Evolutionary conservation across 2,888 invertebrate species (phyloP), one percentile per base, ranked within the genome.

Genomic region (Stomorhina lunata): DNA sequence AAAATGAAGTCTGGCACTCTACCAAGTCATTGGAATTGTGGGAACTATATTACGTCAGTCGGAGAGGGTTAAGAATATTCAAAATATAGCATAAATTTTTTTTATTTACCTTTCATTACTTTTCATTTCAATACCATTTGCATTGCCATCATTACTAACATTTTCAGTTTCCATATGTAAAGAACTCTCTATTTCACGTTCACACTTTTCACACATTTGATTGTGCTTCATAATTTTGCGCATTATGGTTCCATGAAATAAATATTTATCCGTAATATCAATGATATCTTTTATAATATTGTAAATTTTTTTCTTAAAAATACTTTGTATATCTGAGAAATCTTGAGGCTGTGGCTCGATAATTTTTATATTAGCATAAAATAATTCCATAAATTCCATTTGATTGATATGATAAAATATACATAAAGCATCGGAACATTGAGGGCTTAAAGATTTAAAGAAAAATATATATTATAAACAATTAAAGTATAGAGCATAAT

Each of bases 141-240:
- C n/a, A n/a, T 25, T 34, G 2, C 0, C n/a, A 20, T 7, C 4
- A 4, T 3, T 2, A 7, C 22, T 29, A 15, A 53, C 63, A 5
- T 32, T 40, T 20, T 63, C 40, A 29, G 50, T 53, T 53, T 34
- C 9, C 45, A 17, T 27, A 4, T 63, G 53, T 29, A 37, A 17
- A 0, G 27, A 0, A 34, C 9, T 2, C 9, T 0, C 1, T 45
- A 34, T 9, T 25, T 66, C 32, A 6, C 4, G 12, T 20, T 66
- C 75, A 75, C 75, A 75, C 15, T 57, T 55, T 37, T 55, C 55
- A 37, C 75, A 75, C 2, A 75, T 75, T 5, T 27, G 1, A 1
- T 43, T 10, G 15, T 73, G 9, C 43, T 73, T 65, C 3, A 66
- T 15, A 15, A 75, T 27, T 45, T 75, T 75, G 12, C 45, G 22